These are phyloP conservation scores for Rhinichthys osculus DNA, from an alignment of 2,797 vertebrate genomes.

Conservation along the genomic window DNA sequence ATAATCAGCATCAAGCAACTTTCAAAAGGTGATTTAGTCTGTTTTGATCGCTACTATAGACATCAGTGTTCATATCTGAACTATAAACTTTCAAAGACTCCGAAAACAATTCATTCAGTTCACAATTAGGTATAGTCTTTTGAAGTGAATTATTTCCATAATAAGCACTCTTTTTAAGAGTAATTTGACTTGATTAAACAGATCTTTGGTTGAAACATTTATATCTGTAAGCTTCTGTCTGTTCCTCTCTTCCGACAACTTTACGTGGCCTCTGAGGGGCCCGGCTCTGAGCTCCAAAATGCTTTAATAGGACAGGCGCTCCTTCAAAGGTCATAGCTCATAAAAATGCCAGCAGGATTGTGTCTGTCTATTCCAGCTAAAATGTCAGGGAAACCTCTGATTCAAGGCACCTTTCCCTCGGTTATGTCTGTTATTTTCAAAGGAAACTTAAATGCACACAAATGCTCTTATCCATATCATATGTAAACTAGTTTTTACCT, in stretches of 20 bases:
- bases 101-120: neutral
- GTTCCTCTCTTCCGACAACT: neutral
- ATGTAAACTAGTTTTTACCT: neutral
- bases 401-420: constrained; percentile 39
- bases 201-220: constrained; percentile 1
- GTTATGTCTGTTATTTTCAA: constrained; percentile 19
- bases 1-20: neutral
- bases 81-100: neutral
- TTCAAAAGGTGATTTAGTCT: neutral
- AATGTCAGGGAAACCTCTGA: constrained; percentile 49
- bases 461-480: constrained; percentile 5
- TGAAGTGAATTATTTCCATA: neutral
- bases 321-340: constrained; percentile 59
- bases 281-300: constrained; percentile 43
- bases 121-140: neutral
- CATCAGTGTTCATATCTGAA: too few species aligned
- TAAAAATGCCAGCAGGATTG: constrained; percentile 55
- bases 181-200: neutral
- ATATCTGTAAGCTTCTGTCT: constrained; percentile 3
- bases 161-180: neutral
- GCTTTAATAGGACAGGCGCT: constrained; percentile 51
- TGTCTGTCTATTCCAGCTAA: constrained; percentile 52
- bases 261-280: constrained; percentile 7
- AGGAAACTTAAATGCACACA: neutral
- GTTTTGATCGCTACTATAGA: too few species aligned